A percentile compares a stretch with the other conserved stretches of the same genome.
Evolutionary conservation across 30 jellyfish, hydroid and myxozoan species (phyloP).

Genomic region (Hydra vulgaris): DNA sequence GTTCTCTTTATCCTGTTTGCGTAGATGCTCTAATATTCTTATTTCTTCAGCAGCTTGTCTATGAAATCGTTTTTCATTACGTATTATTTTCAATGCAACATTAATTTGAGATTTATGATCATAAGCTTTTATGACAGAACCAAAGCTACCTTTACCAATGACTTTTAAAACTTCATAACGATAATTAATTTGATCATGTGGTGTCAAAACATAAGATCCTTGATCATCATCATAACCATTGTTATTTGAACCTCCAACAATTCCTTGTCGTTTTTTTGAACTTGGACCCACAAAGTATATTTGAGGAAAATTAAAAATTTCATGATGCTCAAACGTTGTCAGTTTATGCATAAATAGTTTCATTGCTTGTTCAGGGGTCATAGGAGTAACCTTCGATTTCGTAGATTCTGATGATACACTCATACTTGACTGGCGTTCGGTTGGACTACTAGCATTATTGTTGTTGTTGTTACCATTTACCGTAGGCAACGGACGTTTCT

Average conservation of each 20-base stretch:
- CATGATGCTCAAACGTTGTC: constrained; percentile 91
- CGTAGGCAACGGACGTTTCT: too few species aligned
- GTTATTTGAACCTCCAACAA: constrained; percentile 89
- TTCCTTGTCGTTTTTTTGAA: constrained; percentile 91
- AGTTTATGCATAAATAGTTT: constrained; percentile 78
- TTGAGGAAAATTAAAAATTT: constrained; percentile 79
- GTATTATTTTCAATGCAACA: constrained; percentile 76
- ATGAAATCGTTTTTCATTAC: constrained; percentile 89
- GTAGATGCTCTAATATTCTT: constrained; percentile 73
- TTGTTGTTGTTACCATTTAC: too few species aligned
- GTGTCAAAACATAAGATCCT: constrained; percentile 76
- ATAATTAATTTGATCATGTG: constrained; percentile 86
- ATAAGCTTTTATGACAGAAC: constrained; percentile 85
- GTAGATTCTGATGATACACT: too few species aligned
- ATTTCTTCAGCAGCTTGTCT: constrained; percentile 96
- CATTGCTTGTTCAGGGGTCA: constrained; percentile 91
- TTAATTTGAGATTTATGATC: constrained; percentile 83
- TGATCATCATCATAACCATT: constrained; percentile 95
- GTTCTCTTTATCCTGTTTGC: constrained; percentile 87
- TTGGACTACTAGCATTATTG: too few species aligned
- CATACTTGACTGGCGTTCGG: too few species aligned
- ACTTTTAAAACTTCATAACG: constrained; percentile 81
- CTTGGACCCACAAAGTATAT: constrained; percentile 87
- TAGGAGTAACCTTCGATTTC: too few species aligned
- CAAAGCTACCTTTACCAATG: constrained; percentile 86